A percentile compares a stretch with the other conserved stretches of the same genome.
These are phyloP conservation scores for Nephrocerus scutellatus DNA, from an alignment of 2,888 invertebrate genomes.

Conservation along the genomic window DNA sequence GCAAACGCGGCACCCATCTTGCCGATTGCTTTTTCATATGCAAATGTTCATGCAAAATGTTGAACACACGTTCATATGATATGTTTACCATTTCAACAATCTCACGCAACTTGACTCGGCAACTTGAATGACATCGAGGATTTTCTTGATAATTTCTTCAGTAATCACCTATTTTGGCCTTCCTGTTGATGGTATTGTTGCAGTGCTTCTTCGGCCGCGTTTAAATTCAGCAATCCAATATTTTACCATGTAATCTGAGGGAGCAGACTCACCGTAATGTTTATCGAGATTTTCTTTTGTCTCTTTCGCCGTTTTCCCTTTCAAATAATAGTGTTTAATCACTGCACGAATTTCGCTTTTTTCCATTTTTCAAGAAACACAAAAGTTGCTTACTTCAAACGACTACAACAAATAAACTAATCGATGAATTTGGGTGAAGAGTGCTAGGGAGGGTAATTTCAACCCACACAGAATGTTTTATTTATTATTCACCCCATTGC, in stretches of 20 bases:
- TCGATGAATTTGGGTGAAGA: no score
- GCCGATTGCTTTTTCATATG: conserved; percentile 33
- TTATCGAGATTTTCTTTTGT: conserved; percentile 16
- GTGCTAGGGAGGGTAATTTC: no score
- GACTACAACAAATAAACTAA: no score
- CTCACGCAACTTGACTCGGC: conserved; percentile 31
- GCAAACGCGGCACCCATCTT: conserved; percentile 37
- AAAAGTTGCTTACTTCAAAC: no score
- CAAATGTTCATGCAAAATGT: conserved; percentile 29
- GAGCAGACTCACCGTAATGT: conserved; percentile 19
- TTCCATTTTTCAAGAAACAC: no score
- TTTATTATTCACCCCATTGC: no score
- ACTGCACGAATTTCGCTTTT: no score
- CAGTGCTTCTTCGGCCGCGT: conserved; percentile 4
- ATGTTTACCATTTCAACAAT: conserved; percentile 27
- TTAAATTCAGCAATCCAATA: conserved; percentile 6
- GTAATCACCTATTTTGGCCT: conserved; percentile 8
- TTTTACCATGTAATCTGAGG: conserved; percentile 19
- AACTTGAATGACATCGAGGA: conserved; percentile 32
- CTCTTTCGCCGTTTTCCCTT: conserved; percentile 9
- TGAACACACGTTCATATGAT: conserved; percentile 20
- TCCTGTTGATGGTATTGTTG: neutral
- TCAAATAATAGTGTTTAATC: no score
- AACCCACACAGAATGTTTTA: no score
- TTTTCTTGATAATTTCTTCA: conserved; percentile 18